These are phyloP conservation scores for Rhodophaea formosa DNA, from an alignment of 2,888 invertebrate genomes.

Conservation along the genomic window DNA sequence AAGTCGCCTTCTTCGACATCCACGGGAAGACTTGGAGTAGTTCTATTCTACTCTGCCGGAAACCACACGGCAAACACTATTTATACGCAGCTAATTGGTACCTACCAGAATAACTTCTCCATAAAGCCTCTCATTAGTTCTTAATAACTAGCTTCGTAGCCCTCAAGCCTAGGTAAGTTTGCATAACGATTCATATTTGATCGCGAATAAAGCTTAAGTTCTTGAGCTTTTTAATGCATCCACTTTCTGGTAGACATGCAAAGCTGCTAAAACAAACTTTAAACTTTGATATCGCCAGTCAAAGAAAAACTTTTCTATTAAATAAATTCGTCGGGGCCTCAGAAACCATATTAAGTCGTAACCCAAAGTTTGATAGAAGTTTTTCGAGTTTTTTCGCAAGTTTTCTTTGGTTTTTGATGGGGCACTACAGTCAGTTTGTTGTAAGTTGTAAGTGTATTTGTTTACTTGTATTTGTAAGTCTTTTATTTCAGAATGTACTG, in stretches of 20 bases:
- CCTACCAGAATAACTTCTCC: too few species aligned
- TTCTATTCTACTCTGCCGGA: too few species aligned
- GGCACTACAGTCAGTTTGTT: too few species aligned
- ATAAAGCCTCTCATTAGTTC: too few species aligned
- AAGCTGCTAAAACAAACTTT: slow-evolving; percentile 6
- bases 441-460: too few species aligned
- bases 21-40: too few species aligned
- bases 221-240: background rate
- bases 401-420: background rate
- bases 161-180: background rate
- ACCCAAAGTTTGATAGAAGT: slow-evolving; percentile 1
- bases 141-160: too few species aligned
- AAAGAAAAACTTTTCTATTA: slow-evolving; percentile 12
- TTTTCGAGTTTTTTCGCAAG: background rate
- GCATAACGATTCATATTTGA: background rate
- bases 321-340: background rate
- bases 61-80: too few species aligned
- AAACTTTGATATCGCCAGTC: slow-evolving; percentile 7
- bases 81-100: too few species aligned
- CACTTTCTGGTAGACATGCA: background rate
- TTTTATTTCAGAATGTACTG: too few species aligned
- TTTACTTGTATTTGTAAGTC: too few species aligned
- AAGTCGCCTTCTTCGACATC: too few species aligned
- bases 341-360: slow-evolving; percentile 1
- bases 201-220: background rate